Evolutionary conservation across 2,888 invertebrate genomes (phyloP).

Genomic region (Clepsis dumicolana): DNA sequence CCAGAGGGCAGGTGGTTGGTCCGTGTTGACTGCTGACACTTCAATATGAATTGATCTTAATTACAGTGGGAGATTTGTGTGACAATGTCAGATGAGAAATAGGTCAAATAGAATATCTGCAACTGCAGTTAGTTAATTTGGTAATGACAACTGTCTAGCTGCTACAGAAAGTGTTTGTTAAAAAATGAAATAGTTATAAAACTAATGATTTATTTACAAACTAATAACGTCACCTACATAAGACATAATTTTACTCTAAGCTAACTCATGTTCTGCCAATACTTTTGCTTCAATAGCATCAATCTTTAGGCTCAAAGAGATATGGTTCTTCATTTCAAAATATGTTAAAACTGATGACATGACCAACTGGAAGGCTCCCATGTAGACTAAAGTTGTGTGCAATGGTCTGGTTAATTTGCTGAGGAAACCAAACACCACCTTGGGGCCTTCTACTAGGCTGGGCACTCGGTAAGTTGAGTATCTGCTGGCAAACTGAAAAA

Average conservation of each 20-base stretch:
- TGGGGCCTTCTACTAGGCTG: slow-evolving; percentile 84
- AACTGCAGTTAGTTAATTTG: too few relatives aligned
- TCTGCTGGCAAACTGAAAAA: slow-evolving; percentile 86
- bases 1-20: too few relatives aligned
- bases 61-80: too few relatives aligned
- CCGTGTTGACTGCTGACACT: too few relatives aligned
- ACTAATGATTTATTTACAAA: slow-evolving; percentile 27
- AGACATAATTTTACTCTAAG: slow-evolving; percentile 19
- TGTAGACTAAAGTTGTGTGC: slow-evolving; percentile 73
- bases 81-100: too few relatives aligned
- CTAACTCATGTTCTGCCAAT: slow-evolving; percentile 48
- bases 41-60: too few relatives aligned
- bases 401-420: slow-evolving; percentile 84
- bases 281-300: slow-evolving; percentile 67
- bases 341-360: slow-evolving; percentile 87
- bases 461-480: slow-evolving; percentile 88
- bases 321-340: slow-evolving; percentile 84
- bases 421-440: slow-evolving; percentile 82
- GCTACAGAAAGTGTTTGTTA: background rate
- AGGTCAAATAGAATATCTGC: too few relatives aligned
- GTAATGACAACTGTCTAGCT: too few relatives aligned
- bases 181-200: background rate
- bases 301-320: slow-evolving; percentile 71
- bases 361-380: slow-evolving; percentile 82
- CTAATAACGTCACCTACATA: slow-evolving; percentile 27